Base-by-base conservation (phyloP, 2,888 invertebrate species). In the Augiades crinisus region DNA sequence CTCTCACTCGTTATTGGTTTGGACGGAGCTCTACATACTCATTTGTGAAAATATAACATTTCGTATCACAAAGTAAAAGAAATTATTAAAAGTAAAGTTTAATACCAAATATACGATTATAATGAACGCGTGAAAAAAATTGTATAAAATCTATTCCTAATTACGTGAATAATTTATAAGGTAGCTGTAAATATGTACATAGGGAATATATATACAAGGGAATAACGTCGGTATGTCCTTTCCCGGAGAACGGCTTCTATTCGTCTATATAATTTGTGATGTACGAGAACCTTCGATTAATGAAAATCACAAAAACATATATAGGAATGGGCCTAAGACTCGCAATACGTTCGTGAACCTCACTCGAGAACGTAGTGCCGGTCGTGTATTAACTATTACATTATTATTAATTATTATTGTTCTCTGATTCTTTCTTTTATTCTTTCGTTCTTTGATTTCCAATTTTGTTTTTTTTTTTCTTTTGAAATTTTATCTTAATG, bases 181-280 rank as follows among this genome's bases (percentile, higher is more conserved):
- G 60, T 68, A 74, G 65, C 59, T 86, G 85, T 86, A 86, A 63
- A 88, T 85, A 84, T 85, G 84, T 87, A 81, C 67, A 83, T 82
- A 81, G 62, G 65, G 72, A 70, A 71, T 67, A 70, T 63, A 70
- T 63, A 54, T 47, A 53, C 52, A 41, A 40, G 55, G 55, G 64
- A 69, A 65, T 68, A 64, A 55, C 58, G 61, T 64, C 27, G 62
- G 64, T 62, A 64, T 64, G 74, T 72, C 75, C 77, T 77, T 76
- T 78, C 73, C 75, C 66, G 57, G 54, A 13, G 67, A 68, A 73
- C 67, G 67, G 75, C 78, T 79, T 76, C 61, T 73, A 67, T 78
- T 75, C 67, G 64, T 47, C 37, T 75, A 62, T 78, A 69, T 72
- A 58, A 72, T 78, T 81, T 83, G 81, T 82, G 79, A 81, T 78